phyloP scores from a whole-genome alignment of 2,113 vertebrate species.

The Chloropsis cyanopogon region DNA sequence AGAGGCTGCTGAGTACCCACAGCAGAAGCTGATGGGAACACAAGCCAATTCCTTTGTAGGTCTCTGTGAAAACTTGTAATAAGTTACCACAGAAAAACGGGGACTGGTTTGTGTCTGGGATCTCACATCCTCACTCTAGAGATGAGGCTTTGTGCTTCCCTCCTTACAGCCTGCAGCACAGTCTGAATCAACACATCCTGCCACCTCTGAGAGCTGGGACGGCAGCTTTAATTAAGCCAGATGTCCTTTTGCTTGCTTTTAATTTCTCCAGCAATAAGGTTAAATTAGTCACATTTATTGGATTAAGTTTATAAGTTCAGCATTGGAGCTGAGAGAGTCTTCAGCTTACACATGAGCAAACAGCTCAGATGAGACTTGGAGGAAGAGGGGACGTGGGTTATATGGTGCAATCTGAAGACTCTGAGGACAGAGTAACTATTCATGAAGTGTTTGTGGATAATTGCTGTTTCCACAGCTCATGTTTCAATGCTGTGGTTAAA shows the following conservation, averaged over 20 bases:
- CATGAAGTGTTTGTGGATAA: not conserved
- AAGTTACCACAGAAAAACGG: not conserved
- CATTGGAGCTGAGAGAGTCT: not conserved
- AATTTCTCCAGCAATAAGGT: conserved; percentile 64
- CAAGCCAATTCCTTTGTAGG: not conserved
- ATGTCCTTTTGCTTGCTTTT: conserved; percentile 54
- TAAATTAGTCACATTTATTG: conserved; percentile 62
- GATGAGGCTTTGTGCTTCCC: not conserved
- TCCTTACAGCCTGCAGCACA: not conserved
- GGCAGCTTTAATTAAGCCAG: conserved; percentile 59
- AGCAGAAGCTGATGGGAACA: not conserved
- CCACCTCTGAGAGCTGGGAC: not conserved
- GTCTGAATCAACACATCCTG: not conserved
- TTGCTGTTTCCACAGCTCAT: conserved; percentile 33
- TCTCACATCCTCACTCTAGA: not conserved
- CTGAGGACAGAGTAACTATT: conserved; percentile 16
- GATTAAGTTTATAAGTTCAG: not conserved
- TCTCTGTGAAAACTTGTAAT: not conserved
- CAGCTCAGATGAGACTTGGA: conserved; percentile 62
- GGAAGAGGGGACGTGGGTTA: not conserved
- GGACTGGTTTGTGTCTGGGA: not conserved
- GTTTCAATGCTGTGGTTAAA: not conserved
- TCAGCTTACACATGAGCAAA: conserved; percentile 56
- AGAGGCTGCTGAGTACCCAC: not conserved
- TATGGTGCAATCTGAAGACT: conserved; percentile 14